phyloP scores from a whole-genome alignment of 2,797 vertebrate species.

The Sebastes glaucus region DNA sequence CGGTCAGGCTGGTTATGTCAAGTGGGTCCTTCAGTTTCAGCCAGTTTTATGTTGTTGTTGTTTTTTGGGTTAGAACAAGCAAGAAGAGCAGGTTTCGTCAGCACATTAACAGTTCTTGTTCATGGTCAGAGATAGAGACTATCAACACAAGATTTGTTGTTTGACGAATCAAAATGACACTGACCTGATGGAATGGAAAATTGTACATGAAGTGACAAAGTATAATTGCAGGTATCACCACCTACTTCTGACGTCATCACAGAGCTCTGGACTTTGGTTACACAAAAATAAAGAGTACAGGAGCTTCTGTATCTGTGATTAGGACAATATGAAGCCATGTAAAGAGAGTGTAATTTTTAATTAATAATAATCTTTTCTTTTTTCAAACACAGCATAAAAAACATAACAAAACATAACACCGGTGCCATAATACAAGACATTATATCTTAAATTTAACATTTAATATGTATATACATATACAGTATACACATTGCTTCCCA shows the following conservation, averaged over 20 bases:
- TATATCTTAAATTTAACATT: too few species aligned
- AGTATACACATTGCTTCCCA: too few species aligned
- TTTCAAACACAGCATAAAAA: too few species aligned
- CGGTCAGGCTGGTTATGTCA: background rate
- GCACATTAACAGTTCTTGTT: background rate
- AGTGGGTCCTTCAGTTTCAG: conserved; percentile 2
- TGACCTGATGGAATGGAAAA: background rate
- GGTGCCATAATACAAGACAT: too few species aligned
- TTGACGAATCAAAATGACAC: background rate
- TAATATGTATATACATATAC: too few species aligned
- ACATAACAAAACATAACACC: too few species aligned
- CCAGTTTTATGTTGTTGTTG: background rate
- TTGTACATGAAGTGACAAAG: background rate
- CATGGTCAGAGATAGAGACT: background rate
- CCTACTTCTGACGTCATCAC: background rate
- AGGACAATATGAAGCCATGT: background rate
- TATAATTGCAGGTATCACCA: background rate
- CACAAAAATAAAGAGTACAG: background rate
- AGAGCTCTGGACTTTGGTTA: background rate
- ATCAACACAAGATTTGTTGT: background rate
- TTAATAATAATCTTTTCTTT: too few species aligned
- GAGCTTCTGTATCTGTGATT: background rate
- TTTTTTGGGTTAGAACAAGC: background rate
- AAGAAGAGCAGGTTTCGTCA: background rate
- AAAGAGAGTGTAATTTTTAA: background rate